phyloP scores from a whole-genome alignment of 53 echinoderm and acorn worm species.

The Arbacia lixula region DNA sequence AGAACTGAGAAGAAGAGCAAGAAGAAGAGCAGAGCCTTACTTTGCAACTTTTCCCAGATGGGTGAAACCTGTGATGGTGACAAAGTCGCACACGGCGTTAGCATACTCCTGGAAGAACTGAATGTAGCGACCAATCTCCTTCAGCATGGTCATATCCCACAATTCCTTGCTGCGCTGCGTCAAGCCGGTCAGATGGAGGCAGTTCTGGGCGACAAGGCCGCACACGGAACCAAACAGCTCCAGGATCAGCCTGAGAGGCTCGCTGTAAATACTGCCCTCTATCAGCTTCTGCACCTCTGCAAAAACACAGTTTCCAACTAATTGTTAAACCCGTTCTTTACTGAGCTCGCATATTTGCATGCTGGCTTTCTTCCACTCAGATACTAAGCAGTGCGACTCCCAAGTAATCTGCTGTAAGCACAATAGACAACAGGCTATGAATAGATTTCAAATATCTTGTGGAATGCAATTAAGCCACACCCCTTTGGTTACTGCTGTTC shows the following conservation, averaged over 20 bases:
- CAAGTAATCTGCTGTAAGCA: no score
- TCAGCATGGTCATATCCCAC: slow-evolving; percentile 74
- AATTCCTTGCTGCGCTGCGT: slow-evolving; percentile 80
- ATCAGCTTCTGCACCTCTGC: slow-evolving; percentile 83
- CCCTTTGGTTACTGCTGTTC: no score
- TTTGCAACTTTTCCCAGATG: slow-evolving; percentile 85
- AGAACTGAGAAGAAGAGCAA: not conserved
- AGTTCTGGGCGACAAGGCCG: slow-evolving; percentile 72
- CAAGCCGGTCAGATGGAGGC: slow-evolving; percentile 78
- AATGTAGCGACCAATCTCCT: slow-evolving; percentile 68
- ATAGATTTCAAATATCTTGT: no score
- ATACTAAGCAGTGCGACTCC: no score
- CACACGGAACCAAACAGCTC: slow-evolving; percentile 66
- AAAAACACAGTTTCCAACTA: no score
- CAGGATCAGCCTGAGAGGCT: slow-evolving; percentile 72
- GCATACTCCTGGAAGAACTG: slow-evolving; percentile 89
- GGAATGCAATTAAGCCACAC: no score
- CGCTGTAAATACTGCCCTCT: slow-evolving; percentile 83
- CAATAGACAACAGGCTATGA: no score
- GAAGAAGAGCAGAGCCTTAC: slow-evolving; percentile 37
- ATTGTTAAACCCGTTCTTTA: no score
- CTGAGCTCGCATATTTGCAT: no score
- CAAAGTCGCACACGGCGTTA: slow-evolving; percentile 80
- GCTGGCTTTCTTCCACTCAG: no score
- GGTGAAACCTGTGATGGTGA: slow-evolving; percentile 87